These are phyloP conservation scores for Nebria ingens DNA, from an alignment of 1,140 invertebrate species.

Conservation along the genomic window DNA sequence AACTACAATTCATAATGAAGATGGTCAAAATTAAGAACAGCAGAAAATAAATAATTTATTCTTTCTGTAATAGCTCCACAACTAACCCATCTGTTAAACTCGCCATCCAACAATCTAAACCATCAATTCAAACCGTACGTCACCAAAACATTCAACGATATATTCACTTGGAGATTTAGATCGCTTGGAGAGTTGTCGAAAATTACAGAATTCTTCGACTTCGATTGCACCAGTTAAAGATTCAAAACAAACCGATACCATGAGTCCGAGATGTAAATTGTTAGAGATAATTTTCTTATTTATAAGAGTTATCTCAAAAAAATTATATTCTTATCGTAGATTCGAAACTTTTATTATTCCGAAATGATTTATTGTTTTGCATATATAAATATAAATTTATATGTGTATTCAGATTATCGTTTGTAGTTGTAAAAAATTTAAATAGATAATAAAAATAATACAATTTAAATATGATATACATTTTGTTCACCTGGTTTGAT, in stretches of 20 bases:
- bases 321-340: background rate
- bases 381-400: background rate
- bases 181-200: background rate
- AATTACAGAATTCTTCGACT: background rate
- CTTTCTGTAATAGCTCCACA: background rate
- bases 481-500: no score
- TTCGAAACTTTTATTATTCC: background rate
- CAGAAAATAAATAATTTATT: background rate
- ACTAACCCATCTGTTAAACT: background rate
- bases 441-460: no score
- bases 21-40: no score
- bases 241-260: background rate
- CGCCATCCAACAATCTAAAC: background rate
- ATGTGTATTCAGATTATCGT: no score
- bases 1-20: no score
- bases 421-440: no score
- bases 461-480: no score
- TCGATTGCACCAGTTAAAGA: background rate
- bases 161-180: background rate
- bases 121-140: background rate
- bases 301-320: no score
- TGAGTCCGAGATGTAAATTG: background rate
- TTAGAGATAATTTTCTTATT: no score
- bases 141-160: background rate
- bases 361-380: background rate